phyloP scores from a whole-genome alignment of 2,888 invertebrate genomes.

The Polymixis lichenea region DNA sequence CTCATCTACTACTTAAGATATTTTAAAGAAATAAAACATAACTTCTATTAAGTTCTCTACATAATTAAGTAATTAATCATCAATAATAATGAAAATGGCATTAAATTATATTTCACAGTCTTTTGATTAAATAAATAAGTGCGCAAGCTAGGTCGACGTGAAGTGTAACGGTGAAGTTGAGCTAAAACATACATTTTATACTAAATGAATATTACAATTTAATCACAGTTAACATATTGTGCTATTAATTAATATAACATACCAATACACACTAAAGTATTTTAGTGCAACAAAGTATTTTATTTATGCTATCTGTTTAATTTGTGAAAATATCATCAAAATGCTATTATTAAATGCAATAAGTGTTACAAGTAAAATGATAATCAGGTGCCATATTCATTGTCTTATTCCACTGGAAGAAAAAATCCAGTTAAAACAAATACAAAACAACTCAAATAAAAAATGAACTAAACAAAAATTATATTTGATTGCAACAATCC shows the following conservation, averaged over 20 bases:
- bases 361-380: constrained; percentile 55
- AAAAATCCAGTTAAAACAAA: constrained; percentile 48
- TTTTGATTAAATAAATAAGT: constrained; percentile 83
- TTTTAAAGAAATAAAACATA: constrained; percentile 72
- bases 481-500: constrained; percentile 54
- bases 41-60: constrained; percentile 71
- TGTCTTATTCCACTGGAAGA: constrained; percentile 29
- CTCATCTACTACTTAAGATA: constrained; percentile 66
- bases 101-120: constrained; percentile 86
- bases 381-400: constrained; percentile 63
- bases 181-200: constrained; percentile 41
- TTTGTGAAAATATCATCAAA: constrained; percentile 59
- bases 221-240: constrained; percentile 65
- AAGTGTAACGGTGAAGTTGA: constrained; percentile 48
- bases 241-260: constrained; percentile 47
- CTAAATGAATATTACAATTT: constrained; percentile 56
- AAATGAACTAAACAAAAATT: constrained; percentile 21
- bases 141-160: constrained; percentile 71
- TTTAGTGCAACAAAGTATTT: constrained; percentile 24
- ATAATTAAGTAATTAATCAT: constrained; percentile 75
- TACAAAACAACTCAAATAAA: constrained; percentile 44
- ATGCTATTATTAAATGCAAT: constrained; percentile 72
- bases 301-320: constrained; percentile 25
- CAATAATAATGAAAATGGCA: constrained; percentile 83
- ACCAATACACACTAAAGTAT: constrained; percentile 23